Percentiles rank a stretch among this genome's conserved stretches.
Evolutionary conservation across 2,797 vertebrate genomes (phyloP).

Genomic region (Melanotaenia parkinsoni): DNA sequence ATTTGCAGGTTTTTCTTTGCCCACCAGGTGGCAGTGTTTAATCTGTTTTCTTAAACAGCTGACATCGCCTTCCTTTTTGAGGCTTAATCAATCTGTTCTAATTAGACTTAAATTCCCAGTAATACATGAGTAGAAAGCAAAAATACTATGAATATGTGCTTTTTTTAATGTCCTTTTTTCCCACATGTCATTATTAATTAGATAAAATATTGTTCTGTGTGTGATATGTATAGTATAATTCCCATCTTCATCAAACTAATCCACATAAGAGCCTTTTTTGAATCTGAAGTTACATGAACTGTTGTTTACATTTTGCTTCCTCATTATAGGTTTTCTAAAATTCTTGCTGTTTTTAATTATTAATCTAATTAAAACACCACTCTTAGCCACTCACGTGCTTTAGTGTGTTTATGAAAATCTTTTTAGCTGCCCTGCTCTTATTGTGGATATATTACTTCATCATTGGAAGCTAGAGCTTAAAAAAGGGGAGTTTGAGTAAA

Average conservation of each 20-base stretch:
- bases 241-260: background rate
- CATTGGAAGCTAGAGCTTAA: background rate
- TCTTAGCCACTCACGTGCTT: background rate
- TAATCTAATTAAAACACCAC: background rate
- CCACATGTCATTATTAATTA: background rate
- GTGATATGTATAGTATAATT: background rate
- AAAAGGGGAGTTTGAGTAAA: background rate
- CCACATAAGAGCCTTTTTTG: background rate
- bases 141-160: background rate
- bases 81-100: conserved; percentile 14
- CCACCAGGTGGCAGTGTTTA: conserved; percentile 72
- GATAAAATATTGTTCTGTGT: background rate
- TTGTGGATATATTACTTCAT: background rate
- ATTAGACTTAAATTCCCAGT: conserved; percentile 2
- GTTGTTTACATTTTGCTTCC: background rate
- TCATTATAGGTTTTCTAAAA: background rate
- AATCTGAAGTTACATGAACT: background rate
- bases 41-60: conserved; percentile 29
- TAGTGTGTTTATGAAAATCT: background rate
- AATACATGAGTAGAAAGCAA: background rate
- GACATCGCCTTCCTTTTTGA: background rate
- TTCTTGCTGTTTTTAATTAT: background rate
- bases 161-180: background rate
- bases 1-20: conserved; percentile 15
- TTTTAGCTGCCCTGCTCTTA: background rate